Conservation (phyloP, 1,140 invertebrate genomes). For the Drosophila melanogaster region DNA sequence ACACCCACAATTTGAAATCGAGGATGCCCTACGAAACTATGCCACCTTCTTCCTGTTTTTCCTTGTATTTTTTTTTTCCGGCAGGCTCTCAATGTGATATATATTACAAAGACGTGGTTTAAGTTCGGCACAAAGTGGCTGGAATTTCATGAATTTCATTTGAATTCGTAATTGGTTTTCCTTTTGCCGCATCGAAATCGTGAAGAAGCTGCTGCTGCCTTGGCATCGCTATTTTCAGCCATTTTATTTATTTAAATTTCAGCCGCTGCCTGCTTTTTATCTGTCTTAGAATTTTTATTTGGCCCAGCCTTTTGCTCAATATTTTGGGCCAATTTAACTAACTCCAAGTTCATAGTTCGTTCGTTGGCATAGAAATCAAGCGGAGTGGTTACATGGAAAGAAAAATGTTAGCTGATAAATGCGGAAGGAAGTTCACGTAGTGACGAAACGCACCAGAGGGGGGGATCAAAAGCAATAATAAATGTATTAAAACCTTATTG, state of each 20-base stretch:
- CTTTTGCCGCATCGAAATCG: conserved; percentile 29
- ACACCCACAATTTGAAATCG: neutral
- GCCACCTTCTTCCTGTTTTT: conserved; percentile 11
- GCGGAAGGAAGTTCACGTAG: no score
- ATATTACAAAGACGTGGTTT: conserved; percentile 68
- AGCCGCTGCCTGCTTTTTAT: conserved; percentile 37
- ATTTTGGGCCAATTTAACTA: conserved; percentile 44
- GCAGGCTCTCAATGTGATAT: conserved; percentile 54
- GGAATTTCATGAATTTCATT: conserved; percentile 74
- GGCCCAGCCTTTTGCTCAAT: conserved; percentile 28
- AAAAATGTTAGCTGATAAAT: neutral
- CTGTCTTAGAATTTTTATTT: conserved; percentile 19
- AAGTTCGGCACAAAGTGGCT: conserved; percentile 61
- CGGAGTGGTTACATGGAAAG: neutral
- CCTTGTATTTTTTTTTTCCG: conserved; percentile 9
- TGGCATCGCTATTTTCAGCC: conserved; percentile 41
- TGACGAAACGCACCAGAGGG: no score
- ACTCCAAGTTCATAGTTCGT: conserved; percentile 63
- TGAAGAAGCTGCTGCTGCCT: conserved; percentile 24
- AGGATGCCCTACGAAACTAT: conserved; percentile 41
- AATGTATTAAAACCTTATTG: no score
- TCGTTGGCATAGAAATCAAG: conserved; percentile 28
- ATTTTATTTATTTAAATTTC: conserved; percentile 70
- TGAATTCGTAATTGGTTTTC: conserved; percentile 71
- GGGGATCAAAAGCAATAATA: no score